Conservation (phyloP, 2,888 invertebrate genomes). For the Dioctria linearis region DNA sequence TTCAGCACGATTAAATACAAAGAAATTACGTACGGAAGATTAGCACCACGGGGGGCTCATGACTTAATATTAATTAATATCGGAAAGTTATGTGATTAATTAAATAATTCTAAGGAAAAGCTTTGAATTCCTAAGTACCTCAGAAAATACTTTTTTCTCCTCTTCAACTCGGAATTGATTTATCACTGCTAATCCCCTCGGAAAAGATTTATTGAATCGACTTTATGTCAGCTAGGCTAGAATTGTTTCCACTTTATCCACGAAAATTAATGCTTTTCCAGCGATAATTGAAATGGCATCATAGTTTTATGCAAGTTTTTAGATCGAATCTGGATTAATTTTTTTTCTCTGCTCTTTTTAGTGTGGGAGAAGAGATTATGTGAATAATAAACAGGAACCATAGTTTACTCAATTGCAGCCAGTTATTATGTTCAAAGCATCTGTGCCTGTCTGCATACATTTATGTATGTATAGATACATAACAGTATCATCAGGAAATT, state of each 20-base stretch:
- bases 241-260: constrained; percentile 10
- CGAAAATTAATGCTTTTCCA: not conserved
- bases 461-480: no score
- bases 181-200: constrained; percentile 17
- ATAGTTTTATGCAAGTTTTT: not conserved
- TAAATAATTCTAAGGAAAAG: constrained; percentile 34
- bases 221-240: constrained; percentile 22
- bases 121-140: constrained; percentile 32
- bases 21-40: no score
- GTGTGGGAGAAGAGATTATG: no score
- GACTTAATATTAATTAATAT: constrained; percentile 19
- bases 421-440: no score
- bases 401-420: no score
- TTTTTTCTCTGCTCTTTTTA: no score
- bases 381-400: no score
- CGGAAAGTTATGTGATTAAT: constrained; percentile 29
- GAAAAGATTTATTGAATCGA: constrained; percentile 33
- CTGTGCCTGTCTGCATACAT: no score
- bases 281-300: not conserved
- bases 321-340: no score
- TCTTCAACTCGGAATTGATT: constrained; percentile 33
- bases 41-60: no score
- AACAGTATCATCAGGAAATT: not conserved
- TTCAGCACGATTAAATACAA: no score
- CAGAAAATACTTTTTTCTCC: constrained; percentile 10